Conservation (phyloP, 2,888 invertebrate species). For the Callyntrura guangdongensis region DNA sequence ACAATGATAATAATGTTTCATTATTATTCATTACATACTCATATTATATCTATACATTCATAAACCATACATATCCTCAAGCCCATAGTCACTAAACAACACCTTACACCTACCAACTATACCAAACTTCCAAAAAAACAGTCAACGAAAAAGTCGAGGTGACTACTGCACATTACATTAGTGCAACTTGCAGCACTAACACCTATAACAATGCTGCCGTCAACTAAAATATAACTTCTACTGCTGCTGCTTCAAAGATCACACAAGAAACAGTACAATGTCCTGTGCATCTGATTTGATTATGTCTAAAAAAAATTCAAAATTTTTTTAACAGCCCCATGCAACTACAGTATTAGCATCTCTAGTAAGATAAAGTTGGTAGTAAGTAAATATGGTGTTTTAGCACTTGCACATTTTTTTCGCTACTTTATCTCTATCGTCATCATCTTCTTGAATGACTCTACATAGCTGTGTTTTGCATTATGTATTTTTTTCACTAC, state of each 20-base stretch:
- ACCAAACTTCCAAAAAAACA: neutral
- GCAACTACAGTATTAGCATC: too few species aligned
- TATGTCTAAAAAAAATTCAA: neutral
- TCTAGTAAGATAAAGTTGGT: neutral
- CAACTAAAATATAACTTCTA: neutral
- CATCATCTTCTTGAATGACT: neutral
- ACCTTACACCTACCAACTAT: too few species aligned
- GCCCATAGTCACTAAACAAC: too few species aligned
- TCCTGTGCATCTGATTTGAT: conserved; percentile 25
- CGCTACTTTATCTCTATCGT: neutral
- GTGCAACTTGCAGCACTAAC: neutral
- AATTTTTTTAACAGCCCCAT: too few species aligned
- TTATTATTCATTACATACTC: conserved; percentile 34
- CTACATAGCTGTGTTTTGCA: too few species aligned
- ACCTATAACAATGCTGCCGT: neutral
- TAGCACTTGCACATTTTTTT: conserved; percentile 41
- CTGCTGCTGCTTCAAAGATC: neutral
- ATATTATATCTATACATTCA: neutral
- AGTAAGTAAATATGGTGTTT: neutral
- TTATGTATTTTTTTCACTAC: too few species aligned
- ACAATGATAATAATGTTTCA: conserved; percentile 2
- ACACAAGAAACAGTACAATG: conserved; percentile 24
- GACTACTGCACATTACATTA: neutral
- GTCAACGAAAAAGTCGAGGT: conserved; percentile 22
- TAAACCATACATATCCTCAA: too few species aligned